Evolutionary conservation across 2,113 vertebrate species (phyloP).

Genomic region (Platichthys stellatus): DNA sequence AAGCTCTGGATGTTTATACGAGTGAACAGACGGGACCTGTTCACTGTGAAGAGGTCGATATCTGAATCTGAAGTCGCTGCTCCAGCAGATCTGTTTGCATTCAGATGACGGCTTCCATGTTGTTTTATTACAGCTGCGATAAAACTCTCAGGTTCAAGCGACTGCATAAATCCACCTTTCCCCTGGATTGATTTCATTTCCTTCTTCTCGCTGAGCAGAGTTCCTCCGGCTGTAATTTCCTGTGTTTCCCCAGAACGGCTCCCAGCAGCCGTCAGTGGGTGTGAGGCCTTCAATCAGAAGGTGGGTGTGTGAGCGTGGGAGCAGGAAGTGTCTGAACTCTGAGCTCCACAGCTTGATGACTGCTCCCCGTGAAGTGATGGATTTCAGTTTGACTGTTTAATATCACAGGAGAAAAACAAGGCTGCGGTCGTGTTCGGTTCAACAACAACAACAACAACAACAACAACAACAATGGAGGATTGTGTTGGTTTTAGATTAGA

Average conservation of each 20-base stretch:
- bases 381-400: too few species aligned
- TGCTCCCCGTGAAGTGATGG: too few species aligned
- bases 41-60: too few species aligned
- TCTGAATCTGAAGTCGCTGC: too few species aligned
- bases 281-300: too few species aligned
- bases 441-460: too few species aligned
- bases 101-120: not conserved
- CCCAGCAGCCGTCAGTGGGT: not conserved
- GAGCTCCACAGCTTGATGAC: not conserved
- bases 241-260: conserved; percentile 36
- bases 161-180: not conserved
- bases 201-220: not conserved
- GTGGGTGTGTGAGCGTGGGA: conserved; percentile 11
- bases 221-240: conserved; percentile 23
- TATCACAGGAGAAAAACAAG: too few species aligned
- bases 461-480: too few species aligned
- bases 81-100: not conserved
- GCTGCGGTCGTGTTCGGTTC: too few species aligned
- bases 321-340: not conserved
- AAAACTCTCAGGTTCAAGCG: not conserved
- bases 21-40: not conserved
- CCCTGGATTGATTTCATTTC: not conserved
- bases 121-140: too few species aligned
- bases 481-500: too few species aligned
- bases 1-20: too few species aligned